Percentiles rank a stretch among this genome's conserved stretches.
Evolutionary conservation across 2,113 vertebrate species (phyloP).

Genomic region (Cervus canadensis): DNA sequence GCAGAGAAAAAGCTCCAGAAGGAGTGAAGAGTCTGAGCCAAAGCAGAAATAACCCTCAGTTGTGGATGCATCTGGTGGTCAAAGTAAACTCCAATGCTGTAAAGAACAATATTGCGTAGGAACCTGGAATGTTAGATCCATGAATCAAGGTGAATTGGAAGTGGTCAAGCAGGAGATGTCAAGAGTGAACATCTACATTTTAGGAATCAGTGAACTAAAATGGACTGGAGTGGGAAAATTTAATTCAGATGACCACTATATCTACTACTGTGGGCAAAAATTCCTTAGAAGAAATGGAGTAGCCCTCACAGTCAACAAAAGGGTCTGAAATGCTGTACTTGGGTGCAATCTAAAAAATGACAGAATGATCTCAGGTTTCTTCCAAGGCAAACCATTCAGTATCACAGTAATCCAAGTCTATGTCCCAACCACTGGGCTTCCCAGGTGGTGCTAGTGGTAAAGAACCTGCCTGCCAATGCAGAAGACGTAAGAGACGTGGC

Average conservation of each 20-base stretch:
- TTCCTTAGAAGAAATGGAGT: neutral
- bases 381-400: neutral
- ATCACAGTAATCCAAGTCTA: neutral
- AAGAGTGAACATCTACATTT: neutral
- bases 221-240: neutral
- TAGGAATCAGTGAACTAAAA: neutral
- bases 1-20: neutral
- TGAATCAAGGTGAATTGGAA: neutral
- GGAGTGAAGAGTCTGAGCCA: neutral
- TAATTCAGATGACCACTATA: neutral
- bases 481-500: neutral
- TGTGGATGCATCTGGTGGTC: neutral
- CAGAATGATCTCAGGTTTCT: neutral
- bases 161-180: neutral
- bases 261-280: neutral
- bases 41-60: rapidly evolving
- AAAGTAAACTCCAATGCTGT: neutral
- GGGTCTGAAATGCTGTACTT: neutral
- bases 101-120: neutral
- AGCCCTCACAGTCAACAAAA: neutral
- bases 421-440: neutral
- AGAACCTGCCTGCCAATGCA: neutral
- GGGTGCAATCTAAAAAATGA: neutral
- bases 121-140: neutral
- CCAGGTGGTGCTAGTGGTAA: neutral